These are phyloP conservation scores for Heterohyrax brucei DNA, from an alignment of 2,797 vertebrate genomes.

Conservation along the genomic window DNA sequence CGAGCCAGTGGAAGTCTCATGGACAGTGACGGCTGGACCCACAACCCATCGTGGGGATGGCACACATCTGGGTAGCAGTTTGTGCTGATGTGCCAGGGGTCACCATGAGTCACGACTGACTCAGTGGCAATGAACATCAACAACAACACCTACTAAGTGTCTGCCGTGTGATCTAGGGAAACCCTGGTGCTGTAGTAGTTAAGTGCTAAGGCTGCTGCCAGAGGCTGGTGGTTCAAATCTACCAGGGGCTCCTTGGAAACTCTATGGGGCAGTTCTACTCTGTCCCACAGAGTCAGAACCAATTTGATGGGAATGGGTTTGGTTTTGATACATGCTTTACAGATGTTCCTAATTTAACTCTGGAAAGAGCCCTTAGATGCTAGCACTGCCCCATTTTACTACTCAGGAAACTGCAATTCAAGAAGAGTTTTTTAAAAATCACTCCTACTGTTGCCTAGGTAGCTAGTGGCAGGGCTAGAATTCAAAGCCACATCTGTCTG, in stretches of 20 bases:
- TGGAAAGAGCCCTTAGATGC: background rate
- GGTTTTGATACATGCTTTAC: background rate
- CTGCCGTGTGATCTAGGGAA: background rate
- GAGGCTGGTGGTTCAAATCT: too few relatives aligned
- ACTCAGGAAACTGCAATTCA: background rate
- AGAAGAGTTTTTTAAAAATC: too few relatives aligned
- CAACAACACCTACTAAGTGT: background rate
- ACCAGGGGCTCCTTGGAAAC: too few relatives aligned
- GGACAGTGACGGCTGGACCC: too few relatives aligned
- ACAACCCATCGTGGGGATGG: background rate
- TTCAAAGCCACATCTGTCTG: background rate
- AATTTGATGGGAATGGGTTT: too few relatives aligned
- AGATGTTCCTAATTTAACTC: background rate
- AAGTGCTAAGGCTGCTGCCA: too few relatives aligned
- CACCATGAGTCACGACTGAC: background rate
- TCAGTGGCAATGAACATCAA: background rate
- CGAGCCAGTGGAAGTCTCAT: background rate
- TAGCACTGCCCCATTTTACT: background rate
- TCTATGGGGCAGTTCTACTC: too few relatives aligned
- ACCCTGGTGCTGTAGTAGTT: too few relatives aligned
- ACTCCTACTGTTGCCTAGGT: too few relatives aligned
- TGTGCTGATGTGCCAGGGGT: background rate
- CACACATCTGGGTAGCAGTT: background rate
- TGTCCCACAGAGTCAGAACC: too few relatives aligned
- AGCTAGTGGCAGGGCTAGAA: background rate